A percentile compares a stretch with the other conserved stretches of the same genome.
Conservation (phyloP, 2,113 vertebrate species). For the Propithecus coquereli region DNA sequence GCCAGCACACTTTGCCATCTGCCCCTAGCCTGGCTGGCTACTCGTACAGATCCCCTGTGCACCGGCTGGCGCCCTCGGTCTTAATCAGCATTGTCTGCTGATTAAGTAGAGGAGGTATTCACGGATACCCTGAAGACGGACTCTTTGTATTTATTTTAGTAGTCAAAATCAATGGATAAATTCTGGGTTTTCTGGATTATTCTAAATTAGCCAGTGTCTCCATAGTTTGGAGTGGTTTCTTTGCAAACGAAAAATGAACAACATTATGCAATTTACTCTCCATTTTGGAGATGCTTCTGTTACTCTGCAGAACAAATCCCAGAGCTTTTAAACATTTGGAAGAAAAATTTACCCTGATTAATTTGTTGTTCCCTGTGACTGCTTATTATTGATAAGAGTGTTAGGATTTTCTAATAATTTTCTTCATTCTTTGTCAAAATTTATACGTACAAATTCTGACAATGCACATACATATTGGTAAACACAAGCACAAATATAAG, state of each 20-base stretch:
- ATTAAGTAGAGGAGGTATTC: not conserved
- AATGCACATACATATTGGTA: not conserved
- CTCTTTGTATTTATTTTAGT: not conserved
- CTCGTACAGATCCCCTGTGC: not conserved
- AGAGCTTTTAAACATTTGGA: not conserved
- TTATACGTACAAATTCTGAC: not conserved
- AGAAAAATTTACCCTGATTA: not conserved
- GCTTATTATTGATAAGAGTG: not conserved
- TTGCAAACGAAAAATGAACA: not conserved
- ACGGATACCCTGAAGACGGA: not conserved
- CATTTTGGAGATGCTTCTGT: not conserved
- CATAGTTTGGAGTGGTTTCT: not conserved
- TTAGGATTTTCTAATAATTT: not conserved
- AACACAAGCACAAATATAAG: not conserved
- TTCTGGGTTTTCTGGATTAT: not conserved
- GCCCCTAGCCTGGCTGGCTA: not conserved
- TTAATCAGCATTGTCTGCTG: not conserved
- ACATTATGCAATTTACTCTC: not conserved
- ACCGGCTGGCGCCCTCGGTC: not conserved
- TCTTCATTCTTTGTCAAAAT: not conserved
- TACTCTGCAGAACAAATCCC: not conserved
- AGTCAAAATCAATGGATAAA: not conserved
- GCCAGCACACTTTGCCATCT: not conserved
- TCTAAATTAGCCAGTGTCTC: not conserved
- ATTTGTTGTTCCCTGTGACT: not conserved